A percentile compares a stretch with the other conserved stretches of the same genome.
phyloP scores from a whole-genome alignment of 2,797 vertebrate genomes.

The Brachyalestes nurse region DNA sequence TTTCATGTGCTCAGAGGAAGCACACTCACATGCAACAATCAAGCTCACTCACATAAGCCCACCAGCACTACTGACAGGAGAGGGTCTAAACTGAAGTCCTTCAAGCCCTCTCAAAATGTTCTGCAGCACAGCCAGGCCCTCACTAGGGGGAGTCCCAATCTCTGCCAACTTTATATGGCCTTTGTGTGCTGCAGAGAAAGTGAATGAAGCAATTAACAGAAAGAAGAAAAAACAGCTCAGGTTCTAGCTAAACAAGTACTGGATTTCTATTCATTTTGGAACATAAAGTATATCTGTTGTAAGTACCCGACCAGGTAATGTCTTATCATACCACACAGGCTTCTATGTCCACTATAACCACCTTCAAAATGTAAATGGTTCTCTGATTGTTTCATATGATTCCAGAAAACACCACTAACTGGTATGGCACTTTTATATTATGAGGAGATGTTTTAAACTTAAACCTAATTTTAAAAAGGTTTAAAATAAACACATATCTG shows the following conservation, averaged over 20 bases:
- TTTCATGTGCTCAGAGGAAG: background rate
- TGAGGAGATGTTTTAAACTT: too few relatives aligned
- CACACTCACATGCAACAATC: background rate
- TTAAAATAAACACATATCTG: too few relatives aligned
- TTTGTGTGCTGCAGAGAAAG: conserved; percentile 42
- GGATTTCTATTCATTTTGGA: background rate
- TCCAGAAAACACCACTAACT: too few relatives aligned
- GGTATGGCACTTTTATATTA: too few relatives aligned
- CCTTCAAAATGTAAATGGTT: too few relatives aligned
- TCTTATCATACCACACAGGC: background rate
- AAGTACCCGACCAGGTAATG: background rate
- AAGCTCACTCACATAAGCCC: background rate
- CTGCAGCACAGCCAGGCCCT: conserved; percentile 2
- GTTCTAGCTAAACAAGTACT: background rate
- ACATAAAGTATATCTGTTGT: background rate
- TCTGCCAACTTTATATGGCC: conserved; percentile 29
- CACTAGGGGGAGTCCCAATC: conserved; percentile 48
- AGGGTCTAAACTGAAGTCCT: background rate
- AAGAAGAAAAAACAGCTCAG: conserved; percentile 38
- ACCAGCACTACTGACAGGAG: background rate
- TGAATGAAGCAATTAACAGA: background rate
- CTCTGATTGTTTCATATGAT: too few relatives aligned
- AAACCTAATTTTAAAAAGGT: too few relatives aligned
- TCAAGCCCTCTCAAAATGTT: background rate
- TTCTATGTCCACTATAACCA: background rate